phyloP scores from a whole-genome alignment of 1,140 invertebrate genomes.

The Hyphantria cunea region DNA sequence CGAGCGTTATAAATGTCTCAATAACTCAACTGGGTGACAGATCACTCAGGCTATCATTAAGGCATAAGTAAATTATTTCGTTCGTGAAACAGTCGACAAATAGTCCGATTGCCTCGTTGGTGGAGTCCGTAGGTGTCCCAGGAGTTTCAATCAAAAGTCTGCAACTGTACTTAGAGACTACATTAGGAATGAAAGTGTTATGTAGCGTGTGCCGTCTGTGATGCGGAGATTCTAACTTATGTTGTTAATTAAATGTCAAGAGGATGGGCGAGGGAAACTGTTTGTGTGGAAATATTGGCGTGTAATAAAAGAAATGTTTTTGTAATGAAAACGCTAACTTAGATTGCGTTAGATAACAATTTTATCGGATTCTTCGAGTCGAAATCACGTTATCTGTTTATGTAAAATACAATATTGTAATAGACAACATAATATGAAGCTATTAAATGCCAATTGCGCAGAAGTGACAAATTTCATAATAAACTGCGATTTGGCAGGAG shows the following conservation, averaged over 20 bases:
- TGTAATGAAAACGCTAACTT: constrained; percentile 18
- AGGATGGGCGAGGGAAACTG: constrained; percentile 28
- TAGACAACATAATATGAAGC: no score
- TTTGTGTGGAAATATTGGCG: constrained; percentile 41
- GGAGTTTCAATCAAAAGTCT: constrained; percentile 50
- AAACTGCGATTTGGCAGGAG: no score
- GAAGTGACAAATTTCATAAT: no score
- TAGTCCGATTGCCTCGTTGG: constrained; percentile 30
- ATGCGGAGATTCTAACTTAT: constrained; percentile 44
- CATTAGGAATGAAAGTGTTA: constrained; percentile 36
- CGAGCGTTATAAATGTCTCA: constrained; percentile 39
- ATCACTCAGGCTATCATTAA: constrained; percentile 37
- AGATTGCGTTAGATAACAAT: no score
- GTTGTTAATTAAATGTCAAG: constrained; percentile 53
- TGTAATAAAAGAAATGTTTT: constrained; percentile 45
- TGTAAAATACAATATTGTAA: no score
- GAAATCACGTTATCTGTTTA: no score
- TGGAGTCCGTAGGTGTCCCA: constrained; percentile 22
- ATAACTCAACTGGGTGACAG: constrained; percentile 41
- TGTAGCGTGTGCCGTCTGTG: constrained; percentile 31
- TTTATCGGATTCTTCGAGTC: no score
- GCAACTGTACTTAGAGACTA: constrained; percentile 49
- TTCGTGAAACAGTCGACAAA: constrained; percentile 37
- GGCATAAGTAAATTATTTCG: constrained; percentile 37
- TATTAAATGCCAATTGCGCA: no score